Evolutionary conservation across 2,888 invertebrate genomes (phyloP).

Genomic region (Galerucella calmariensis): DNA sequence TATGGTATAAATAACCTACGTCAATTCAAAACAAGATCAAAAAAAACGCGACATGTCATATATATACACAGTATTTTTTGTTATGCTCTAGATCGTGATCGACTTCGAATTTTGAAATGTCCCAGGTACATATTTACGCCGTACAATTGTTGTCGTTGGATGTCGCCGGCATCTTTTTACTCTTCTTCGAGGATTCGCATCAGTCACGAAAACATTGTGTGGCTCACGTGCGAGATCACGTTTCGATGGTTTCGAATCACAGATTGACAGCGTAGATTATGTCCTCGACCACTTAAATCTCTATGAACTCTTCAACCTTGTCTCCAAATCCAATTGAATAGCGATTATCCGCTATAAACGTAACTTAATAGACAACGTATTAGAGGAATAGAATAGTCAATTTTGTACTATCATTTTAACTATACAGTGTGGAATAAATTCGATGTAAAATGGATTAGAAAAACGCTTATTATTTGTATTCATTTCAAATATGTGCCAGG

Average conservation of each 20-base stretch:
- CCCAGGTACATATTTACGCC: conserved; percentile 32
- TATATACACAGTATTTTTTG: conserved; percentile 11
- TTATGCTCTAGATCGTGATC: conserved; percentile 31
- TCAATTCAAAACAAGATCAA: conserved; percentile 8
- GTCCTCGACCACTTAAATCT: conserved; percentile 56
- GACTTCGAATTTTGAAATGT: conserved; percentile 32
- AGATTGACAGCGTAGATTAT: conserved; percentile 58
- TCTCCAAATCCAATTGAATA: neutral
- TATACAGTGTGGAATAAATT: too few species aligned
- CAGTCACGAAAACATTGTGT: conserved; percentile 56
- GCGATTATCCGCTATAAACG: conserved; percentile 1
- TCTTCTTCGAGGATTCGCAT: conserved; percentile 41
- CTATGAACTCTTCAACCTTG: conserved; percentile 41
- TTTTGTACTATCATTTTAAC: too few species aligned
- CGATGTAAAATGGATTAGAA: too few species aligned
- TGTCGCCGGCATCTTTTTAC: conserved; percentile 35
- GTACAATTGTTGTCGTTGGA: conserved; percentile 32
- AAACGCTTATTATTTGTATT: too few species aligned
- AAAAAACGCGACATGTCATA: conserved; percentile 16
- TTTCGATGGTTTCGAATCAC: conserved; percentile 54
- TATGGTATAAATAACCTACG: neutral
- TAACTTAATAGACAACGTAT: neutral
- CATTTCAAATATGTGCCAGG: too few species aligned
- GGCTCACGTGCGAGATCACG: conserved; percentile 58
- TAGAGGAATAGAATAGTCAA: too few species aligned